Conservation (phyloP, 1,140 invertebrate species). For the Apocrypta bakeri region DNA sequence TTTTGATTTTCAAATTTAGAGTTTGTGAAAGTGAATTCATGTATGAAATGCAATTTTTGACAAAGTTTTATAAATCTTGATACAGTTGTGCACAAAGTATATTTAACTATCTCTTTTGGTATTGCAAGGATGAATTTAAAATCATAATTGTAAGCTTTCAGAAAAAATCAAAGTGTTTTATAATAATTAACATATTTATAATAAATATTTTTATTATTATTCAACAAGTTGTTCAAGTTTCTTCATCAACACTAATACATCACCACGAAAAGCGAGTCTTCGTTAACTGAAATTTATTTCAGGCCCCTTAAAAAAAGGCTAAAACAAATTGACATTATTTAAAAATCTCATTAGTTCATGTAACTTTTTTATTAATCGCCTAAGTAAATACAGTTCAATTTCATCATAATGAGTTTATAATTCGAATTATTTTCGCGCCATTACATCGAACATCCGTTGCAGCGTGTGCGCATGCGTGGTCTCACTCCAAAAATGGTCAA, state of each 20-base stretch:
- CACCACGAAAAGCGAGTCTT: no score
- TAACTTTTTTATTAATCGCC: no score
- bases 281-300: no score
- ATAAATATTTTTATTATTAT: slow-evolving; percentile 51
- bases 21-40: slow-evolving; percentile 4
- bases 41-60: slow-evolving; percentile 33
- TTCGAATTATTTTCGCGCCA: neutral
- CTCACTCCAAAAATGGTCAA: neutral
- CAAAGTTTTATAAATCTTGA: slow-evolving; percentile 38
- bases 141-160: slow-evolving; percentile 45
- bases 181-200: slow-evolving; percentile 49
- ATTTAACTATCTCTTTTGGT: slow-evolving; percentile 34
- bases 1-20: slow-evolving; percentile 11
- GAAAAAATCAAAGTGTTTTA: slow-evolving; percentile 42
- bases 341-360: no score
- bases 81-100: slow-evolving; percentile 28
- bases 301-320: no score
- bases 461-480: neutral
- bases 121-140: slow-evolving; percentile 30
- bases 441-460: neutral
- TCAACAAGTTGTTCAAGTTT: slow-evolving; percentile 5
- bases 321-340: no score
- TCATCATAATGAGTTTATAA: neutral
- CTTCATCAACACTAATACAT: neutral
- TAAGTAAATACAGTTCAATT: no score